Evolutionary conservation across 1,140 invertebrate genomes (phyloP).

Genomic region (Uloborus diversus): DNA sequence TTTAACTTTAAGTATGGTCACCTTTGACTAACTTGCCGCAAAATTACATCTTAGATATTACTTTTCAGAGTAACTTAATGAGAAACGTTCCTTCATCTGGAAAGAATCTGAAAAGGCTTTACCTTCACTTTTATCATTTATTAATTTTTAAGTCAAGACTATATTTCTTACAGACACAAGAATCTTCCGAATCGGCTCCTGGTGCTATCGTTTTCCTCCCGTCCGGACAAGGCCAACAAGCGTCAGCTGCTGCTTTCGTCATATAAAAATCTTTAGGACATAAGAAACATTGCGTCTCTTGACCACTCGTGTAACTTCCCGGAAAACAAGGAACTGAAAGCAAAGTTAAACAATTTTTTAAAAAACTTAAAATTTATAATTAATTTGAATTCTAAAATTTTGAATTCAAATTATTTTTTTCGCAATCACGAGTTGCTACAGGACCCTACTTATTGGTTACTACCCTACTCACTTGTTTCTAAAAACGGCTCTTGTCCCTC

Average conservation of each 20-base stretch:
- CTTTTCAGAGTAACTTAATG: background rate
- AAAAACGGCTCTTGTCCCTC: too few species aligned
- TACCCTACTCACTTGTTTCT: too few species aligned
- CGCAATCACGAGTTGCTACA: too few species aligned
- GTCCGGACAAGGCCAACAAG: constrained; percentile 34
- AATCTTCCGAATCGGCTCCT: constrained; percentile 11
- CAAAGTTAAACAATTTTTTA: background rate
- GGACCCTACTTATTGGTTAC: too few species aligned
- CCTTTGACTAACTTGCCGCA: background rate
- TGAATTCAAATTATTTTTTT: too few species aligned
- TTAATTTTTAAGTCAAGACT: background rate
- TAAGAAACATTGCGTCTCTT: constrained; percentile 10
- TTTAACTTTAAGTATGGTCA: background rate
- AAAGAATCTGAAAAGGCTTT: background rate
- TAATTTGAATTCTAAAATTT: too few species aligned
- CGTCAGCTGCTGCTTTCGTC: constrained; percentile 10
- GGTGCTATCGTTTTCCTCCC: background rate
- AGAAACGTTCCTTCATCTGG: background rate
- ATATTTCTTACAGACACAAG: constrained; percentile 33
- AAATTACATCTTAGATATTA: background rate
- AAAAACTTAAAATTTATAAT: background rate
- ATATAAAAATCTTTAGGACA: constrained; percentile 41
- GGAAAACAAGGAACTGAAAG: constrained; percentile 36
- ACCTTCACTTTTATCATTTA: background rate
- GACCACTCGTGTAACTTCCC: constrained; percentile 40